A percentile compares a stretch with the other conserved stretches of the same genome.
phyloP scores from a whole-genome alignment of 2,113 vertebrate species.

The Holacanthus passer region DNA sequence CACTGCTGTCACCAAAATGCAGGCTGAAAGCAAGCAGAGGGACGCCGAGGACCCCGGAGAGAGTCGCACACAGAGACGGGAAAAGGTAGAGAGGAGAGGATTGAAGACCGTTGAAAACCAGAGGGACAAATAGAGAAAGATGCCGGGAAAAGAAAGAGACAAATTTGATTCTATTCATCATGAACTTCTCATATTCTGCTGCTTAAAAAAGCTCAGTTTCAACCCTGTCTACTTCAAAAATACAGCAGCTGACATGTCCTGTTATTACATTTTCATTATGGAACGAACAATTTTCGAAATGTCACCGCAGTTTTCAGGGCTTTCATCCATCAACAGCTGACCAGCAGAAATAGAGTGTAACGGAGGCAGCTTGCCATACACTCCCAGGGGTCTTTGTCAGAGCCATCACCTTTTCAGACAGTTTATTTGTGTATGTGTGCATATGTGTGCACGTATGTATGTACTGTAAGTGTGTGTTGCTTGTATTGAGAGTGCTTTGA shows the following conservation, averaged over 20 bases:
- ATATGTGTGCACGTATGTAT: neutral
- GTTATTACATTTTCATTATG: conserved; percentile 61
- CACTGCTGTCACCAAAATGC: conserved; percentile 68
- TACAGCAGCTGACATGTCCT: conserved; percentile 40
- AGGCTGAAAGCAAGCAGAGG: conserved; percentile 65
- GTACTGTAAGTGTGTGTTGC: conserved; percentile 8
- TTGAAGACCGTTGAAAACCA: conserved; percentile 19
- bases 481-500: conserved; percentile 27
- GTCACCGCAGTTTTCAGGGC: conserved; percentile 69
- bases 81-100: conserved; percentile 29
- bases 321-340: conserved; percentile 59
- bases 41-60: conserved; percentile 43
- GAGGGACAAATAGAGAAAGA: conserved; percentile 4
- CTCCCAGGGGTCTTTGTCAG: conserved; percentile 40
- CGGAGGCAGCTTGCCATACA: conserved; percentile 47
- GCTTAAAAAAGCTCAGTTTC: conserved; percentile 36
- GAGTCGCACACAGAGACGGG: conserved; percentile 21
- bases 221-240: conserved; percentile 11
- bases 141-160: neutral
- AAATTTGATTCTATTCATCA: conserved; percentile 21
- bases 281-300: conserved; percentile 74
- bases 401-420: conserved; percentile 16
- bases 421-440: conserved; percentile 21
- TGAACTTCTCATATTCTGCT: conserved; percentile 13
- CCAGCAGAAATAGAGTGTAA: conserved; percentile 44